Evolutionary conservation across 2,113 vertebrate genomes (phyloP).

Genomic region (Naja naja): DNA sequence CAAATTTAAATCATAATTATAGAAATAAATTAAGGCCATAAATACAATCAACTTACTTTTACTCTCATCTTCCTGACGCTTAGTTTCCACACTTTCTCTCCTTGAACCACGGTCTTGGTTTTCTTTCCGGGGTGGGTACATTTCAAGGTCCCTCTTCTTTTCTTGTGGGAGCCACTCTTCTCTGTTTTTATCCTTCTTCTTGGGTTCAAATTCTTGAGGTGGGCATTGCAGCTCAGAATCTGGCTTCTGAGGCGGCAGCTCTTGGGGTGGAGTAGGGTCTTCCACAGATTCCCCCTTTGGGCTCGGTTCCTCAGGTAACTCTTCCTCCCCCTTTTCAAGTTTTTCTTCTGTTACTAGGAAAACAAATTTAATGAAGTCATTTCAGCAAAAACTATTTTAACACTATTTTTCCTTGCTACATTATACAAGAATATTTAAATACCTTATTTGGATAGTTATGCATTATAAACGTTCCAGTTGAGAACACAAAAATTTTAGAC

Average conservation of each 20-base stretch:
- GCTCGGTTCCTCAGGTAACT: conserved; percentile 63
- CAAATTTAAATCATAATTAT: neutral
- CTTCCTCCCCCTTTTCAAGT: conserved; percentile 62
- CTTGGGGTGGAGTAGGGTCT: conserved; percentile 16
- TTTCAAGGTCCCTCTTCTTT: conserved; percentile 67
- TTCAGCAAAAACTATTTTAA: neutral
- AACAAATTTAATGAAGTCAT: conserved; percentile 33
- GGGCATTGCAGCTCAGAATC: conserved; percentile 68
- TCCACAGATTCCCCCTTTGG: conserved; percentile 63
- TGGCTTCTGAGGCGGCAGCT: neutral
- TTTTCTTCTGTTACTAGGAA: conserved; percentile 63
- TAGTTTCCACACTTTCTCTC: conserved; percentile 59
- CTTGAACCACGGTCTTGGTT: conserved; percentile 60
- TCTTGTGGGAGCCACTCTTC: conserved; percentile 65
- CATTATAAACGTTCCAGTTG: neutral
- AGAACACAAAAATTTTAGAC: neutral
- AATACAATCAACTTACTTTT: conserved; percentile 69
- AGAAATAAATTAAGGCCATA: neutral
- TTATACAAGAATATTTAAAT: neutral
- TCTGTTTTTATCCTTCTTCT: conserved; percentile 72
- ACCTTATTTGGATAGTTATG: neutral
- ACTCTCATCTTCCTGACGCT: conserved; percentile 70
- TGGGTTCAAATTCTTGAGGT: conserved; percentile 68
- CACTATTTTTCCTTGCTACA: neutral
- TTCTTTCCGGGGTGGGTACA: conserved; percentile 59